These are phyloP conservation scores for Tympanoctomys barrerae DNA, from an alignment of 2,797 vertebrate genomes.

Conservation along the genomic window DNA sequence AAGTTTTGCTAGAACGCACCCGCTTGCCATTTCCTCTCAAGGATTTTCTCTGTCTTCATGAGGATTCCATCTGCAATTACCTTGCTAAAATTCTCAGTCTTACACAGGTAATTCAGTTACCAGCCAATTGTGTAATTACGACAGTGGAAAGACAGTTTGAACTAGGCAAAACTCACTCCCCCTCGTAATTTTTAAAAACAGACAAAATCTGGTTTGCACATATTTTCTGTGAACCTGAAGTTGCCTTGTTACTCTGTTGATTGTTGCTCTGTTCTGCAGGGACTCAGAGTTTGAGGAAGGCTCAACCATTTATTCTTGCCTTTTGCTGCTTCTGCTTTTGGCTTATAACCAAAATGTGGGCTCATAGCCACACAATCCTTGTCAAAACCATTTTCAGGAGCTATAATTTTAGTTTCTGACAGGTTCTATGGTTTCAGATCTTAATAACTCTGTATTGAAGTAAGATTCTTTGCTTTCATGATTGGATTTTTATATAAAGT, in stretches of 20 bases:
- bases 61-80: not conserved
- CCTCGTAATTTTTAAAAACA: not conserved
- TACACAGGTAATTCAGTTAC: not conserved
- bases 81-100: not conserved
- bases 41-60: not conserved
- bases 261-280: not conserved
- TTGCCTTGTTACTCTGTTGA: not conserved
- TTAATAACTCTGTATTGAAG: not conserved
- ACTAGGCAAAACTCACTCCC: not conserved
- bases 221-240: not conserved
- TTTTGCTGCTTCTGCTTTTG: not conserved
- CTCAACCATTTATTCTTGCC: not conserved
- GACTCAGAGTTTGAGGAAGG: not conserved
- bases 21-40: not conserved
- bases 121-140: not conserved
- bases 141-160: not conserved
- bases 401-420: not conserved
- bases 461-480: not conserved
- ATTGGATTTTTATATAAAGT: not conserved
- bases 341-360: not conserved
- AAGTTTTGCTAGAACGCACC: not conserved
- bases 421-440: not conserved
- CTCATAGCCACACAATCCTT: not conserved
- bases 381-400: not conserved
- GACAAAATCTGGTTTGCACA: not conserved